A percentile compares a stretch with the other conserved stretches of the same genome.
Evolutionary conservation across 2,888 invertebrate species (phyloP).

Genomic region (Desoria tigrina): DNA sequence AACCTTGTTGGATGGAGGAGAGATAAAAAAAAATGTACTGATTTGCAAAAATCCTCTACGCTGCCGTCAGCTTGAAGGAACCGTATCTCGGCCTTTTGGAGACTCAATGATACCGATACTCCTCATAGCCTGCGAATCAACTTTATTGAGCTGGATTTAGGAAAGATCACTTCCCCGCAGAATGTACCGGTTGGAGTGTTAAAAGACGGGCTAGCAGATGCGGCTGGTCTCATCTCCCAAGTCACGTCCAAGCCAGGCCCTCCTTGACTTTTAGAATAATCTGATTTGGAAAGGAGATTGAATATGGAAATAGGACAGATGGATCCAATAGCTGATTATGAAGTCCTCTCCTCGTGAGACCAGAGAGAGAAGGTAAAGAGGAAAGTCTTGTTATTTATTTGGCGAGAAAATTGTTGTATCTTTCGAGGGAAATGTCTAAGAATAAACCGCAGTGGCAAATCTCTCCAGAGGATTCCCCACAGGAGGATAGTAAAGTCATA

Average conservation of each 20-base stretch:
- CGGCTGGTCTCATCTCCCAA: not conserved
- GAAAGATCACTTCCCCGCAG: too few relatives aligned
- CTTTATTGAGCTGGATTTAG: not conserved
- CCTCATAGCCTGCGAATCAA: slow-evolving; percentile 9
- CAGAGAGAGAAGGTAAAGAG: slow-evolving; percentile 42
- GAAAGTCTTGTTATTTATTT: slow-evolving; percentile 54
- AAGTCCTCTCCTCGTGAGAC: too few relatives aligned
- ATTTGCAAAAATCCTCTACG: slow-evolving; percentile 41
- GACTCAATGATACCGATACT: slow-evolving; percentile 29
- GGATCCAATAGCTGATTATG: slow-evolving; percentile 22
- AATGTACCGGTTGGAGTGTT: too few relatives aligned
- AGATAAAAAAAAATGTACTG: slow-evolving; percentile 39
- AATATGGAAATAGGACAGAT: slow-evolving; percentile 22
- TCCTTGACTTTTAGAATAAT: slow-evolving; percentile 18
- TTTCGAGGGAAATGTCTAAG: slow-evolving; percentile 52
- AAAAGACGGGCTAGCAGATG: slow-evolving; percentile 14
- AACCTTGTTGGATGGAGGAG: too few relatives aligned
- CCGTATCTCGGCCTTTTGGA: too few relatives aligned
- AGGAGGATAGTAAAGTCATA: too few relatives aligned
- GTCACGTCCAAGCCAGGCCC: slow-evolving; percentile 4
- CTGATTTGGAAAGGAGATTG: slow-evolving; percentile 16
- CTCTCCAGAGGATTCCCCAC: slow-evolving; percentile 48
- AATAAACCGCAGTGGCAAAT: slow-evolving; percentile 50
- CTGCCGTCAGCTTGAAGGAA: slow-evolving; percentile 25
- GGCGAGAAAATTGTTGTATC: slow-evolving; percentile 51